Percentiles rank a stretch among this genome's conserved stretches.
Conservation (phyloP, 2,113 vertebrate species). For the Mobula birostris region DNA sequence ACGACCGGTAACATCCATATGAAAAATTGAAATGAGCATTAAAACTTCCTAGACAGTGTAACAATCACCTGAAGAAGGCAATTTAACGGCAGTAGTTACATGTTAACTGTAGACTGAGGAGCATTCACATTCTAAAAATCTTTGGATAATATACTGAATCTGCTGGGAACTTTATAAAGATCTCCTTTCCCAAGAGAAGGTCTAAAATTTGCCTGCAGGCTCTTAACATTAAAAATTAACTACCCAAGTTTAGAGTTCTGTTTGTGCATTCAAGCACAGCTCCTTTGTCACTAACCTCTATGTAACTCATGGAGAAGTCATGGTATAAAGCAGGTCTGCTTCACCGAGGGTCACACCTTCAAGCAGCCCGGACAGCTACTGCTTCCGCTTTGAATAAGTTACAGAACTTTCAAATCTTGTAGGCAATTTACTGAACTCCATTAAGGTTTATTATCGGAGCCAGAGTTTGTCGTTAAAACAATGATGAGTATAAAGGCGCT, state of each 20-base stretch:
- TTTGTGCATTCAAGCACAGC: slow-evolving; percentile 20
- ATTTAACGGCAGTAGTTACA: background rate
- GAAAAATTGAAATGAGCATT: background rate
- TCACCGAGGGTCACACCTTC: slow-evolving; percentile 7
- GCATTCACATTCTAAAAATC: slow-evolving; percentile 14
- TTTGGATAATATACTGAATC: background rate
- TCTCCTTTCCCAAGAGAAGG: background rate
- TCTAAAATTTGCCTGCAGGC: slow-evolving; percentile 1
- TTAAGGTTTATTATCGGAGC: background rate
- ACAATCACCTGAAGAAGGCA: background rate
- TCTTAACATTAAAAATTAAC: slow-evolving; percentile 16
- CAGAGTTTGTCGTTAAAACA: background rate
- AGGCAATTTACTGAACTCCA: background rate
- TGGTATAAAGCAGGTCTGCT: background rate
- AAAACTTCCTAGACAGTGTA: background rate
- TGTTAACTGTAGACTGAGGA: background rate
- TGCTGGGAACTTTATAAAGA: slow-evolving; percentile 15
- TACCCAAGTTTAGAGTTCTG: background rate
- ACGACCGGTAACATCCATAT: background rate
- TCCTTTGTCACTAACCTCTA: slow-evolving; percentile 9
- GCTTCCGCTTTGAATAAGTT: background rate
- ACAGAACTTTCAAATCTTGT: background rate
- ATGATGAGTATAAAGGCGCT: background rate
- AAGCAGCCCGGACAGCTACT: background rate
- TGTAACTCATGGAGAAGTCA: background rate